A percentile compares a stretch with the other conserved stretches of the same genome.
Evolutionary conservation across 2,797 vertebrate genomes (phyloP).

Genomic region (Sandelia bainsii): DNA sequence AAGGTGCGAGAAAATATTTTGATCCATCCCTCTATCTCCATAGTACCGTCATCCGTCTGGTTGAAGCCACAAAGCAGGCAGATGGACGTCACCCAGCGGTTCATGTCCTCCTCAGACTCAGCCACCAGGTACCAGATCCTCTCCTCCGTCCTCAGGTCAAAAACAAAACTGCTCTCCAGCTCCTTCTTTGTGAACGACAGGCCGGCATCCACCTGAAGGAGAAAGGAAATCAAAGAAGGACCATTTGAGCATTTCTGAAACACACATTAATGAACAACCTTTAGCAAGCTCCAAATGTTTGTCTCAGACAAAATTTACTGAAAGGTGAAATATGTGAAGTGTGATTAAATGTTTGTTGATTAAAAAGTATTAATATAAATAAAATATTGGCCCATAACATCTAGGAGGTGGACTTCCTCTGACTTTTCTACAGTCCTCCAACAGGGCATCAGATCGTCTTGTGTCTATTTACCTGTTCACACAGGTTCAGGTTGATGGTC

Average conservation of each 20-base stretch:
- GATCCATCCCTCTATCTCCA: background rate
- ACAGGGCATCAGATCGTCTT: background rate
- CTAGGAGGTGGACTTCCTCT: background rate
- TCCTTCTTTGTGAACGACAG: constrained; percentile 94
- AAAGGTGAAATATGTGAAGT: too few relatives aligned
- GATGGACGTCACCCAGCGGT: constrained; percentile 94
- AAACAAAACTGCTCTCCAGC: constrained; percentile 93
- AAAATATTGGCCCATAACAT: too few relatives aligned
- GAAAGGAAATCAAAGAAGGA: background rate
- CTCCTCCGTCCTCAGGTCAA: constrained; percentile 93
- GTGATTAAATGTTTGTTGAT: background rate
- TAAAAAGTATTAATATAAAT: background rate
- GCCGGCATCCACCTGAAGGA: constrained; percentile 90
- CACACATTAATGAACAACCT: background rate
- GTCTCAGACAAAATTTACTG: too few relatives aligned
- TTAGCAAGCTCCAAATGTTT: too few relatives aligned
- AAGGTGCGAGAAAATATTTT: background rate
- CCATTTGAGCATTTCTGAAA: background rate
- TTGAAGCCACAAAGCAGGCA: constrained; percentile 95
- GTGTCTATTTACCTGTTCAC: constrained; percentile 68
- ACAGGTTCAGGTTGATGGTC: constrained; percentile 76
- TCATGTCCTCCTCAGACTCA: constrained; percentile 94
- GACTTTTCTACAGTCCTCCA: background rate
- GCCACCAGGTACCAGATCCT: constrained; percentile 94
- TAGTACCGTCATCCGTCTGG: constrained; percentile 72